Evolutionary conservation across 2,113 vertebrate species (phyloP), one percentile per base, ranked within the genome.

Genomic region (Mastomys natalensis): DNA sequence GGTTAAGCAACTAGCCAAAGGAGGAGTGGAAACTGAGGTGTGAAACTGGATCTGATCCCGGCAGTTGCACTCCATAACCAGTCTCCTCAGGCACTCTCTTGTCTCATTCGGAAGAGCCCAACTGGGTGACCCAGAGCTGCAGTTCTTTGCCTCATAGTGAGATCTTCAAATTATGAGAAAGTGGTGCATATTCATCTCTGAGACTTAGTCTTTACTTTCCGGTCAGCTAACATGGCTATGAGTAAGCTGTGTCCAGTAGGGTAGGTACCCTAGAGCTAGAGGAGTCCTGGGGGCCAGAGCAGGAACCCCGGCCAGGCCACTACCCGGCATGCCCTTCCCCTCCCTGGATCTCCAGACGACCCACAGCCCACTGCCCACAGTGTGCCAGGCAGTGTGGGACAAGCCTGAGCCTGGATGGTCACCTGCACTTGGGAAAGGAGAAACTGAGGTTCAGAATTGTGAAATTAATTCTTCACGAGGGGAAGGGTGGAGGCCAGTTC

Each of bases 251-350:
- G 3, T 0, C 17, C 45, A 62, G 29, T 17, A 45, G 43, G 34
- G 34, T 3, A 3, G 34, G 60, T 2, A 6, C 0, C 4, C n/a
- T 6, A 17, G 26, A 15, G 3, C 34, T 21, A 58, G 70, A 90
- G 31, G 31, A n/a, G 86, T 26, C 48, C 29, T 24, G 76, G 86
- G 21, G 51, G n/a, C 16, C 26, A 0, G 13, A 51, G 34, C 3
- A 4, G 0, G 5, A 11, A 64, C 17, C 16, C 9, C 2, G 40
- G 40, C 40, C 26, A 0, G 7, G 13, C 37, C 48, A 4, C 55
- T 7, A 4, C 19, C 17, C 19, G 7, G 40, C 53, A 77, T 5
- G 34, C 55, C 4, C 87, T 72, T 16, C 4, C 34, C 9, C 29
- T 91, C 15, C 15, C 68, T 0, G 12, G 17, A n/a, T n/a, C 72